Percentiles rank a stretch among this genome's conserved stretches.
These are phyloP conservation scores for Parauchenoglanis punctatus DNA, from an alignment of 2,797 vertebrate species.

Conservation along the genomic window DNA sequence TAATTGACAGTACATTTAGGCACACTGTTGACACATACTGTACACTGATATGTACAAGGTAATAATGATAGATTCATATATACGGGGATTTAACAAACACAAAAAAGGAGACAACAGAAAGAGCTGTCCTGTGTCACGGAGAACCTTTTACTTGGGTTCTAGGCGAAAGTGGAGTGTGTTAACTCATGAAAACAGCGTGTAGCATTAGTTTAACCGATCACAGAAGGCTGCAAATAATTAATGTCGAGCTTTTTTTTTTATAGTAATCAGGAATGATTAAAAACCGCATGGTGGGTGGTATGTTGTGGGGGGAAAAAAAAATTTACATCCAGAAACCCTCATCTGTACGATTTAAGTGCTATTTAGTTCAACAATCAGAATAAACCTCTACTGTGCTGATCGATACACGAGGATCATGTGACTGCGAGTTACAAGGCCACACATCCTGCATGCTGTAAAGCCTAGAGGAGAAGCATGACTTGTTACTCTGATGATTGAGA, in stretches of 20 bases:
- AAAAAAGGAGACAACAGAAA: constrained; percentile 56
- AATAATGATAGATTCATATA: constrained; percentile 75
- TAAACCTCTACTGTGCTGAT: background rate
- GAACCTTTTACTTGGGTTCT: constrained; percentile 20
- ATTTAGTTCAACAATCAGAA: constrained; percentile 25
- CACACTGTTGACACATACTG: constrained; percentile 95
- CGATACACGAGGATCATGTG: background rate
- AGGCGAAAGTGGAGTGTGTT: constrained; percentile 37
- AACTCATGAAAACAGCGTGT: constrained; percentile 20
- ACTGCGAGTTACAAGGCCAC: background rate
- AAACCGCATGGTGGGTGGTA: background rate
- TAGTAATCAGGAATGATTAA: constrained; percentile 51
- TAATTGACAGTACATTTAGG: constrained; percentile 92
- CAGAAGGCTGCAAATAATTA: constrained; percentile 62
- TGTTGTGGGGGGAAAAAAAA: background rate
- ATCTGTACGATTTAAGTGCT: constrained; percentile 67
- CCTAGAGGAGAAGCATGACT: background rate
- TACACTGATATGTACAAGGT: constrained; percentile 84
- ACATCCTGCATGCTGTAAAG: background rate
- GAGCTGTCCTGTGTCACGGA: constrained; percentile 63
- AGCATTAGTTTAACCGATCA: constrained; percentile 53
- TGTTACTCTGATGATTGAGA: background rate
- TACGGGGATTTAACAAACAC: constrained; percentile 67
- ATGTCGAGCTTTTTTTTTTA: constrained; percentile 58
- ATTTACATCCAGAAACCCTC: background rate